Evolutionary conservation across 2,888 invertebrate genomes (phyloP), one percentile per base, ranked within the genome.

Genomic region (Lasioglossum lativentre): DNA sequence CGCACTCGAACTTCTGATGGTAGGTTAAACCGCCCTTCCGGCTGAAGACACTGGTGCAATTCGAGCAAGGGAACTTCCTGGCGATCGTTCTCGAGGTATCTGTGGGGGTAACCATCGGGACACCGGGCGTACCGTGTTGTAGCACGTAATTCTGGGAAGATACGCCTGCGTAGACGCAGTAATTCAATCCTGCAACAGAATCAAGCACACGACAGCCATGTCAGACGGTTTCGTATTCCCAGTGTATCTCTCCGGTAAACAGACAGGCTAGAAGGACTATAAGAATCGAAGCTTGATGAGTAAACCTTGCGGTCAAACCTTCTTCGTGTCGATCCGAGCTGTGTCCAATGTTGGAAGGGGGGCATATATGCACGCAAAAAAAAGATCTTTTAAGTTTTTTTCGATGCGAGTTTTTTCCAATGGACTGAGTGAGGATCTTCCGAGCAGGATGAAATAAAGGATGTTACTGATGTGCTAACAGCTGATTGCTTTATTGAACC

Each of bases 1-100:
- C 93, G 80, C 94, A 95, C 79, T 93, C 91, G 85, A 84, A 92
- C 59, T 89, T 92, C 59, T 90, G 85, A 83, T 93, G 93, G 40
- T 92, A 91, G 40, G 88, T 90, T 45, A 93, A 85, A 16, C 93
- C 93, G 19, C 91, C 91, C 66, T 93, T 92, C 42, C 91, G 88
- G 42, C 89, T 92, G 88, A 92, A 93, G 42, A 87, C 87, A 82
- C 90, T 92, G 79, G 71, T 88, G 78, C 92, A 92, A 42, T 86
- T 91, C 40, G 70, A 68, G 56, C 92, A 93, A 2, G 93, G 92
- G 63, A 88, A 93, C 56, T 86, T 91, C 52, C 83, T 70, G 5
- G 0, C 38, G 19, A 77, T 27, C 47, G 79, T 23, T 47, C 78
- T 75, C 71, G 63, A 4, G 12, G 74, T 3, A 0, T 82, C 80